Base-by-base conservation (phyloP, 1,140 invertebrate species). In the Caenorhabditis tropicalis region DNA sequence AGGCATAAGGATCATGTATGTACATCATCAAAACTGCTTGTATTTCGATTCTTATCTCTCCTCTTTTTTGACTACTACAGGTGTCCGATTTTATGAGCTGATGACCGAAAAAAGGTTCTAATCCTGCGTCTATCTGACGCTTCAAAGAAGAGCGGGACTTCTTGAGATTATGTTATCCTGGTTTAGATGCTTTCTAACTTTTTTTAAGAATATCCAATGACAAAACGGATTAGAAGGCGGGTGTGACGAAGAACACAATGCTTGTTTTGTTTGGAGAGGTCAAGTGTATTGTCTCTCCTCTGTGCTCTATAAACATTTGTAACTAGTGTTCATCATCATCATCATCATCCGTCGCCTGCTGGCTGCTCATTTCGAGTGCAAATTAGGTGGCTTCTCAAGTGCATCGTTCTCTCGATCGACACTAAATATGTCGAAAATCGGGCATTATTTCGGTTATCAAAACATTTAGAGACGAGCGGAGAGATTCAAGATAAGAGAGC, bases 81-180 rank as follows among this genome's bases (percentile, higher is more conserved):
- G 65, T 74, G 65, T 74, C 65, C 65, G 65, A 74, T 74, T 74
- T 74, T 74, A 74, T 74, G 65, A 74, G 65, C 65, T 74, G 12
- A 43, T 12, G 39, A 74, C 36, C 10, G 0, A 12, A n/a, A 24
- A 4, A 46, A 74, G 12, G 65, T n/a, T n/a, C n/a, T n/a, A n/a
- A n/a, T n/a, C n/a, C n/a, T n/a, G n/a, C n/a, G n/a, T n/a, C n/a
- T n/a, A n/a, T n/a, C n/a, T n/a, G n/a, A n/a, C n/a, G n/a, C n/a
- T n/a, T n/a, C n/a, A 10, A 33, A 24, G 29, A 19, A 58, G 10
- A 12, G 21, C 16, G 7, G 36, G 65, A 12, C 39, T 6, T 43
- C 39, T 43, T 74, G 43, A 74, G 43, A 33, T 74, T n/a, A 36
- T 74, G 31, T n/a, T 51, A 24, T 74, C 36, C 65, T 74, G 36